Evolutionary conservation across 2,888 invertebrate species (phyloP), one percentile per base, ranked within the genome.

Genomic region (Pyrrhia umbra): DNA sequence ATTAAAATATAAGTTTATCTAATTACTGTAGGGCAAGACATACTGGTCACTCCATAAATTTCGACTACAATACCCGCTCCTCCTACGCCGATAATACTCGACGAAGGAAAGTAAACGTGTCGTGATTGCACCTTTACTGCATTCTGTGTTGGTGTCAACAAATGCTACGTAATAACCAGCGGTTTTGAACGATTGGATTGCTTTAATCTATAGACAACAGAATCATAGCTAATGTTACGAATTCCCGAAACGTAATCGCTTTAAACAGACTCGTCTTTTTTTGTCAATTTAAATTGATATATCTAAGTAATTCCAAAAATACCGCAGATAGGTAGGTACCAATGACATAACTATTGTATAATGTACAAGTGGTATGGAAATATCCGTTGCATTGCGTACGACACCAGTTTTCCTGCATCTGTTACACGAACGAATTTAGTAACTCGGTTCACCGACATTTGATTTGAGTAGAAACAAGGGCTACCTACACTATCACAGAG

Each of bases 21-120:
- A 23, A 39, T 39, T 27, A 39, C 15, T 40, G 15, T 6, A 13
- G 34, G 13, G 10, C 34, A 70, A 37, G 37, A 27, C 18, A 23
- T n/a, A 37, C 15, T 62, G 49, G 42, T 9, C 16, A 37, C 20
- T 57, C 9, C n/a, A 16, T 9, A 45, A 40, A 66, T 74, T 52
- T 37, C 25, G 23, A 45, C 39, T 52, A 73, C 61, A 67, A 59
- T 77, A 55, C 43, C 37, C 47, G 60, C 56, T 60, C 59, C 73
- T 72, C 82, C 79, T 74, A 81, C 81, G 66, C 72, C 52, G 42
- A 63, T 65, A 74, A 79, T 78, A 82, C 63, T 51, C 21, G 43
- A 55, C 49, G 57, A 37, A 58, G 45, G 73, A 67, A 61, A 74
- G 76, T 77, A 74, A 80, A 81, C 51, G 69, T 73, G 69, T 69